A percentile compares a stretch with the other conserved stretches of the same genome.
Evolutionary conservation across 1,140 invertebrate species (phyloP).

Genomic region (Ceratina australensis): DNA sequence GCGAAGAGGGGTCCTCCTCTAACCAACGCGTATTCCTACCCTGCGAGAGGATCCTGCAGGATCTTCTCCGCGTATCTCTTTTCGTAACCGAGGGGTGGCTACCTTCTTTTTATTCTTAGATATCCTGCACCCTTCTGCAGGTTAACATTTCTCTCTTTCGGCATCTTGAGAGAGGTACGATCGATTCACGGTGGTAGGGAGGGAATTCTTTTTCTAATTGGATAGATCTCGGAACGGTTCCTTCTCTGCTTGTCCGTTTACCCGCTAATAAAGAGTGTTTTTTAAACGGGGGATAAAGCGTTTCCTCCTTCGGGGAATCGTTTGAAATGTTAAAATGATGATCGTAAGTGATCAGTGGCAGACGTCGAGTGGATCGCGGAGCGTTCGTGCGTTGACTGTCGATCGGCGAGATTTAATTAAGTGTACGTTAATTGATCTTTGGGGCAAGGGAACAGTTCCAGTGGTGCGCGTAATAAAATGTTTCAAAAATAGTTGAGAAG

Average conservation of each 20-base stretch:
- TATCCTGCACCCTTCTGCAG: neutral
- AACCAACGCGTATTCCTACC: too few relatives aligned
- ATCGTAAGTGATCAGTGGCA: constrained; percentile 2
- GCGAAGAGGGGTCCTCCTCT: neutral
- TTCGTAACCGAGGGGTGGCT: neutral
- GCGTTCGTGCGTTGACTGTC: too few relatives aligned
- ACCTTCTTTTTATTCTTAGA: neutral
- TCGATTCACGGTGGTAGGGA: constrained; percentile 6
- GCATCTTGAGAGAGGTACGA: neutral
- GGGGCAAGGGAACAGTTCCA: too few relatives aligned
- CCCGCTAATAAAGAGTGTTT: constrained; percentile 41
- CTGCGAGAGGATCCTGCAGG: too few relatives aligned
- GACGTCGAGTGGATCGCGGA: neutral
- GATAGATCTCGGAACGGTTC: constrained; percentile 9
- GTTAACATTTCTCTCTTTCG: too few relatives aligned
- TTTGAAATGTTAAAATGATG: constrained; percentile 30
- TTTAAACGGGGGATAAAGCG: constrained; percentile 23
- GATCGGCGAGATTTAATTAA: too few relatives aligned
- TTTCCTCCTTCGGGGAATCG: neutral
- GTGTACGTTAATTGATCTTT: too few relatives aligned
- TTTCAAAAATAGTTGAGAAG: too few relatives aligned
- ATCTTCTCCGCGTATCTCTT: neutral
- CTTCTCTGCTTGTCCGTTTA: constrained; percentile 15
- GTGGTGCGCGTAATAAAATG: too few relatives aligned
- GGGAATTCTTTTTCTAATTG: constrained; percentile 46